These are phyloP conservation scores for Mythimna albipuncta DNA, from an alignment of 2,888 invertebrate genomes.

Conservation along the genomic window DNA sequence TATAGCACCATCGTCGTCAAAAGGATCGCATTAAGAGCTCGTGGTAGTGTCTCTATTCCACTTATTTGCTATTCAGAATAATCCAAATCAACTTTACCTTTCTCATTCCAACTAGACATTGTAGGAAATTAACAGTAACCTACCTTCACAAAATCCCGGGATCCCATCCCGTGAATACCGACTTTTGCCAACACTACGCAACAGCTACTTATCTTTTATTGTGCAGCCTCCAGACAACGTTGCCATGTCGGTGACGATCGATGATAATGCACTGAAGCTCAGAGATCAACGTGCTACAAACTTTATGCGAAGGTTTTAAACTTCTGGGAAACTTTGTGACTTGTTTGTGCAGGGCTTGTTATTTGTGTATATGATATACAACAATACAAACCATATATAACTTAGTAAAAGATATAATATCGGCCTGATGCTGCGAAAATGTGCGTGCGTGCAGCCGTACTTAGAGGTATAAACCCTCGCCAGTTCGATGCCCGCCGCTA, in stretches of 20 bases:
- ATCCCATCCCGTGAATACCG: conserved; percentile 19
- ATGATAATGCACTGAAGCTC: conserved; percentile 77
- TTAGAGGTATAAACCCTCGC: too few relatives aligned
- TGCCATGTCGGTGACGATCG: conserved; percentile 75
- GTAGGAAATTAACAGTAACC: too few relatives aligned
- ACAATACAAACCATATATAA: not conserved
- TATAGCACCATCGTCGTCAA: too few relatives aligned
- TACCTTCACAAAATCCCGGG: conserved; percentile 5
- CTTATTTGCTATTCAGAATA: too few relatives aligned
- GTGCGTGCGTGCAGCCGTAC: too few relatives aligned
- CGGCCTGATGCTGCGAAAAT: too few relatives aligned
- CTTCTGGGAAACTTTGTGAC: conserved; percentile 32
- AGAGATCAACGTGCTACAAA: conserved; percentile 53
- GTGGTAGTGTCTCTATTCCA: too few relatives aligned
- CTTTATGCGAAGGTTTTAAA: conserved; percentile 25
- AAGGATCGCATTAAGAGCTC: too few relatives aligned
- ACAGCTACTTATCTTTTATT: conserved; percentile 87
- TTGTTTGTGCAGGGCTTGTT: conserved; percentile 3
- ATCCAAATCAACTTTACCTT: too few relatives aligned
- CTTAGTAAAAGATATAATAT: not conserved
- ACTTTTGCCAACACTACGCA: conserved; percentile 52
- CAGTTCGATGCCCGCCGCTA: too few relatives aligned
- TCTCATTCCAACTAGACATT: too few relatives aligned
- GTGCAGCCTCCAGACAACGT: conserved; percentile 72
- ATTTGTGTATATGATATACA: not conserved